phyloP scores from a whole-genome alignment of 2,113 vertebrate genomes.

The Misgurnus anguillicaudatus region DNA sequence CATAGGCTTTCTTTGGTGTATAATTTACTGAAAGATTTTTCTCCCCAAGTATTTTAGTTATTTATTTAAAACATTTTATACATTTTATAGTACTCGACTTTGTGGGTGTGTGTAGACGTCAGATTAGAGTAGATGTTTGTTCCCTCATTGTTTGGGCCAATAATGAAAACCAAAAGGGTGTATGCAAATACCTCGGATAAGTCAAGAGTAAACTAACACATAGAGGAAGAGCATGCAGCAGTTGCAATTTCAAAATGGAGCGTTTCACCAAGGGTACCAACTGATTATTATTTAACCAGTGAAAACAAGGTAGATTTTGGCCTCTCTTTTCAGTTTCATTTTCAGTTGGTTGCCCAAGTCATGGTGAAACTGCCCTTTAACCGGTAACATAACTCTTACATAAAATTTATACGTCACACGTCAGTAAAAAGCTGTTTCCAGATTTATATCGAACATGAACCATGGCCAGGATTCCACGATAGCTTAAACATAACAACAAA shows the following conservation, averaged over 20 bases:
- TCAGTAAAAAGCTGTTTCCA: not conserved
- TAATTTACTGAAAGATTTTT: not conserved
- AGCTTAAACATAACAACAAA: constrained; percentile 25
- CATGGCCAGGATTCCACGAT: not conserved
- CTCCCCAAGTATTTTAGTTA: not conserved
- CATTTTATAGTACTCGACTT: not conserved
- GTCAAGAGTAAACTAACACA: not conserved
- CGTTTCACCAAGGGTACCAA: not conserved
- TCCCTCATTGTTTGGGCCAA: not conserved
- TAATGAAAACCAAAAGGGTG: not conserved
- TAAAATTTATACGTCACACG: not conserved
- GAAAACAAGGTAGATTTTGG: not conserved
- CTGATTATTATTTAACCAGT: not conserved
- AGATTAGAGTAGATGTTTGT: not conserved
- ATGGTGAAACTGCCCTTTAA: constrained; percentile 9
- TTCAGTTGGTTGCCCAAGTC: constrained; percentile 9
- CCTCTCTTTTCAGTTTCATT: constrained; percentile 8
- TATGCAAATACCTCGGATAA: not conserved
- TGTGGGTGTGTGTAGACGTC: constrained; percentile 23
- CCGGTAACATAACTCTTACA: not conserved
- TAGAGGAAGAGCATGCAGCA: not conserved
- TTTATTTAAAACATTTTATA: constrained; percentile 4
- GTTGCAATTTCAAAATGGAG: not conserved
- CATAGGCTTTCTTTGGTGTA: too few relatives aligned
- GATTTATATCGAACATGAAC: not conserved